Conservation (phyloP, 2,888 invertebrate species). For the Ichneumoninae sp. region DNA sequence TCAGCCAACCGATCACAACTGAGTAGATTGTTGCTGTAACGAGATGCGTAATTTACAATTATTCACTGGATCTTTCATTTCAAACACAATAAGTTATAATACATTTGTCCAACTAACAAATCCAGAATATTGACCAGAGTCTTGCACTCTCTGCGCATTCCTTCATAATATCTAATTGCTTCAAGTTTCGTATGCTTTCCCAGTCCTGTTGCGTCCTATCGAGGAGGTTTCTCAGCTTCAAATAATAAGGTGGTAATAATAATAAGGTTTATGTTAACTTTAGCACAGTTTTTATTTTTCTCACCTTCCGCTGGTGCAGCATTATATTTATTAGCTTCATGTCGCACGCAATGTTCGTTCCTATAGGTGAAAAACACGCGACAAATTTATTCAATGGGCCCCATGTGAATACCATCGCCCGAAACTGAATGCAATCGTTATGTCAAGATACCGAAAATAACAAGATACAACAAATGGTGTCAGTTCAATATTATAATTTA, state of each 20-base stretch:
- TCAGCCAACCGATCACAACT: not conserved
- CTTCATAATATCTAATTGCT: not conserved
- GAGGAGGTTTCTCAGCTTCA: conserved; percentile 3
- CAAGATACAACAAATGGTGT: too few species aligned
- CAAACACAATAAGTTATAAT: not conserved
- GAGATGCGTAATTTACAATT: not conserved
- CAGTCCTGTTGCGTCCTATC: not conserved
- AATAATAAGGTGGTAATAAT: not conserved
- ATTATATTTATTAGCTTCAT: not conserved
- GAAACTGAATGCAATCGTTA: not conserved
- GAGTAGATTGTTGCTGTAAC: not conserved
- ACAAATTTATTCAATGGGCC: not conserved
- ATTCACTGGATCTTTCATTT: not conserved
- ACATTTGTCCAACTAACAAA: not conserved
- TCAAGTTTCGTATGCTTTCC: not conserved
- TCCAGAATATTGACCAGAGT: not conserved
- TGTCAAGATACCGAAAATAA: not conserved
- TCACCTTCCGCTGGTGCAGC: not conserved
- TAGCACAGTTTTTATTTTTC: not conserved
- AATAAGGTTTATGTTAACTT: not conserved
- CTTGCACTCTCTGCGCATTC: not conserved
- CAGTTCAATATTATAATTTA: too few species aligned
- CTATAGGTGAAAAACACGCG: not conserved
- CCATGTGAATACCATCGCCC: not conserved
- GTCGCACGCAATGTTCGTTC: not conserved